A percentile compares a stretch with the other conserved stretches of the same genome.
These are phyloP conservation scores for Rhinogobius similis DNA, from an alignment of 2,113 vertebrate genomes.

Conservation along the genomic window DNA sequence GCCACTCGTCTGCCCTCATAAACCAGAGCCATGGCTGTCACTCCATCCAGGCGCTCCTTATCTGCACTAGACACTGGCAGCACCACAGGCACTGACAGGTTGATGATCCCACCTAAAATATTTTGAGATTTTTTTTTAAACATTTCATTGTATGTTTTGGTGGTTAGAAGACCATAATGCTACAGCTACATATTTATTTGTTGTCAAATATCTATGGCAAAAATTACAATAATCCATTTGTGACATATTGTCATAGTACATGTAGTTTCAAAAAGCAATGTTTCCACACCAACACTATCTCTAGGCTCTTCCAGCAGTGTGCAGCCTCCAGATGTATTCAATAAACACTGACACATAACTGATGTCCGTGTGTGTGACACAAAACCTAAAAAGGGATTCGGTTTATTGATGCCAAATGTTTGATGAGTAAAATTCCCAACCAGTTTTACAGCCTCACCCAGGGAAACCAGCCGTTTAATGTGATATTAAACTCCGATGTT, in stretches of 20 bases:
- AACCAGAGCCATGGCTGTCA: conserved; percentile 86
- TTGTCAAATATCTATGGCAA: not conserved
- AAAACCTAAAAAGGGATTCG: conserved; percentile 22
- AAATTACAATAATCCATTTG: not conserved
- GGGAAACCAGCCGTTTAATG: conserved; percentile 29
- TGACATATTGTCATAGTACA: not conserved
- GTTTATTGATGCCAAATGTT: conserved; percentile 44
- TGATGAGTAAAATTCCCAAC: conserved; percentile 43
- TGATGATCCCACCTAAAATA: conserved; percentile 90
- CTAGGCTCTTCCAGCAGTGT: conserved; percentile 45
- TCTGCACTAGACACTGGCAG: conserved; percentile 86
- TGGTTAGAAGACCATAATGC: too few species aligned
- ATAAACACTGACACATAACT: conserved; percentile 42
- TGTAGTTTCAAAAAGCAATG: conserved; percentile 39
- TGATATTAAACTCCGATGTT: conserved; percentile 19
- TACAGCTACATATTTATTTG: not conserved
- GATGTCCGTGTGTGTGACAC: conserved; percentile 30
- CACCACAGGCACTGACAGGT: conserved; percentile 95
- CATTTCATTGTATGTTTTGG: too few species aligned
- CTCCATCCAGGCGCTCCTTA: conserved; percentile 88
- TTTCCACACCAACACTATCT: conserved; percentile 40
- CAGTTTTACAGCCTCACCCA: conserved; percentile 15
- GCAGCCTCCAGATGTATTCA: conserved; percentile 66
- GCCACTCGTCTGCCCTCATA: conserved; percentile 87
- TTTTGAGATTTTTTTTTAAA: too few species aligned